A percentile compares a stretch with the other conserved stretches of the same genome.
Evolutionary conservation across 2,888 invertebrate species (phyloP).

Genomic region (Epinotia demarniana): DNA sequence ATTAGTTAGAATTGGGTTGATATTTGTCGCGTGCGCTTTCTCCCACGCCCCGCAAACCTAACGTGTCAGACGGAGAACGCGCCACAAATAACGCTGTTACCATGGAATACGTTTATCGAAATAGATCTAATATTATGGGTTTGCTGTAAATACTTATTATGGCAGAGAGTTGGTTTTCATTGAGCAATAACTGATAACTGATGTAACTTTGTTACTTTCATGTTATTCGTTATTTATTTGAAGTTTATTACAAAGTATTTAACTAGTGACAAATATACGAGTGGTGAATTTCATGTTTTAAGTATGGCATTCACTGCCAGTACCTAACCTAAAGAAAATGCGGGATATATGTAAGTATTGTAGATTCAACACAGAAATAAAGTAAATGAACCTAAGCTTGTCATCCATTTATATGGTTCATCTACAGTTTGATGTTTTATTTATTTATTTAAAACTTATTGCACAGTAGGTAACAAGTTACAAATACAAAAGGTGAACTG

Average conservation of each 20-base stretch:
- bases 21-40: background rate
- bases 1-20: background rate
- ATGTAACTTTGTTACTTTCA: background rate
- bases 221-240: background rate
- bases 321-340: too few species aligned
- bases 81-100: background rate
- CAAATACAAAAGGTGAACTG: too few species aligned
- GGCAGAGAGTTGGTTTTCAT: conserved; percentile 16
- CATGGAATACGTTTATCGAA: background rate
- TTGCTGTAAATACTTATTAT: background rate
- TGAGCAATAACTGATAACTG: background rate
- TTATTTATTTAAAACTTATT: too few species aligned
- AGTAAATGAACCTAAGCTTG: too few species aligned
- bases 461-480: too few species aligned
- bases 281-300: background rate
- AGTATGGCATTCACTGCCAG: too few species aligned
- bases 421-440: too few species aligned
- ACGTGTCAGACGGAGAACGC: background rate
- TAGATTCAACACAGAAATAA: too few species aligned
- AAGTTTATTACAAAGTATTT: background rate
- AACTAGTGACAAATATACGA: background rate
- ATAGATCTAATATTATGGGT: background rate
- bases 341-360: too few species aligned
- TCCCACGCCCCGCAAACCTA: background rate
- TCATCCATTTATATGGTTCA: too few species aligned